Evolutionary conservation across 2,888 invertebrate species (phyloP), one percentile per base, ranked within the genome.

Genomic region (Syrista parreyssii): DNA sequence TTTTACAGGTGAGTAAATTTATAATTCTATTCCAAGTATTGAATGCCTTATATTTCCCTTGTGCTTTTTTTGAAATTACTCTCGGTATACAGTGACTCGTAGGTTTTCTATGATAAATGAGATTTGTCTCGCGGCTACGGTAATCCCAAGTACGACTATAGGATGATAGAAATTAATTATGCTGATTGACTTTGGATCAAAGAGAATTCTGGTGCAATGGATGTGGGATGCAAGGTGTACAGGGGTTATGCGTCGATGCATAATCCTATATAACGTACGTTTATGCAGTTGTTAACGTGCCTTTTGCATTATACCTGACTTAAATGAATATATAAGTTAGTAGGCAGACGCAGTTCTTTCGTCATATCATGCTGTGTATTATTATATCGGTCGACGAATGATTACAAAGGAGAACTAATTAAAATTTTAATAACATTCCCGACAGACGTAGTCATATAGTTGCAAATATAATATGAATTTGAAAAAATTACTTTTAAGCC

Each of bases 1-100:
- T 92, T 98, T 98, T 89, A 97, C 97, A 86, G 96, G 97, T 97
- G 92, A 91, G 86, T 87, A 30, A 15, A 73, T 77, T 55, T 9
- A 6, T 23, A 23, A 55, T 55, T 23, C n/a, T 68, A 73, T 72
- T 79, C 33, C 32, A 72, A 75, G 11, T 23, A 9, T 55, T 9
- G 55, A 55, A 23, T 55, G 23, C n/a, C 35, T 31, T 12, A 30
- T 31, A n/a, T 35, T 36, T 40, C 15, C 32, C 1, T 31, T 12
- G 30, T 76, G 71, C 34, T 32, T 55, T 32, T 33, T 32, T 76
- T n/a, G 30, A 34, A 4, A 15, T 55, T 12, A 33, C 32, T 40
- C 2, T 74, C 11, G n/a, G n/a, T 12, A 40, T 15, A 71, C n/a
- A 23, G 71, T n/a, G 6, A 30, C 71, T 30, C 31, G 31, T 71